These are phyloP conservation scores for Danio choprae DNA, from an alignment of 2,797 vertebrate genomes.

Conservation along the genomic window DNA sequence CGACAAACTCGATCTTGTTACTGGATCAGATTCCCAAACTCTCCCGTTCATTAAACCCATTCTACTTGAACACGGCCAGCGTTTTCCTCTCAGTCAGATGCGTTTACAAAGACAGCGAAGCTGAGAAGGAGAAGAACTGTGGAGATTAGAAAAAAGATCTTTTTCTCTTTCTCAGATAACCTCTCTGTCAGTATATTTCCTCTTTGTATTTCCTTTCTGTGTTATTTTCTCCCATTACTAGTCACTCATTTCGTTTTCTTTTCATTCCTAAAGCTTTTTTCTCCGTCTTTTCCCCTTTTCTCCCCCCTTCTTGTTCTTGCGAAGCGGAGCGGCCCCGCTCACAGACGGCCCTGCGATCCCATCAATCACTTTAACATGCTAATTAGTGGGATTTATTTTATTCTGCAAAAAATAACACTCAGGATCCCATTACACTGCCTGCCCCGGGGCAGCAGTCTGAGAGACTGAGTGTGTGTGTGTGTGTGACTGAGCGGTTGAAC, in stretches of 20 bases:
- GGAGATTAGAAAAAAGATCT: conserved; percentile 33
- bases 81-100: conserved; percentile 16
- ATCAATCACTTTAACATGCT: conserved; percentile 99
- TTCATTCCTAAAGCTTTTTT: conserved; percentile 62
- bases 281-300: conserved; percentile 34
- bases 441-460: conserved; percentile 52
- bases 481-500: conserved; percentile 31
- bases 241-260: conserved; percentile 66
- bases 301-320: conserved; percentile 21
- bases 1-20: conserved; percentile 36
- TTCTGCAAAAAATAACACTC: conserved; percentile 87
- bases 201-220: conserved; percentile 79
- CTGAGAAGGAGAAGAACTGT: conserved; percentile 25
- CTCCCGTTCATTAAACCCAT: conserved; percentile 36
- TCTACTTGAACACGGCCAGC: background rate
- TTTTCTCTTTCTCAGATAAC: conserved; percentile 46
- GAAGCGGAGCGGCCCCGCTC: conserved; percentile 60
- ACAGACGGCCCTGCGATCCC: conserved; percentile 68
- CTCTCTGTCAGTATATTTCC: conserved; percentile 73
- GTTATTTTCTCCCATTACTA: conserved; percentile 48
- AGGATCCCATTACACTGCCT: conserved; percentile 83
- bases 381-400: conserved; percentile 96
- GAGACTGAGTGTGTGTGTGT: conserved; percentile 50
- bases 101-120: conserved; percentile 32
- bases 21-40: conserved; percentile 41